phyloP scores from a whole-genome alignment of 1,140 invertebrate genomes.

The Drosophila nasuta region DNA sequence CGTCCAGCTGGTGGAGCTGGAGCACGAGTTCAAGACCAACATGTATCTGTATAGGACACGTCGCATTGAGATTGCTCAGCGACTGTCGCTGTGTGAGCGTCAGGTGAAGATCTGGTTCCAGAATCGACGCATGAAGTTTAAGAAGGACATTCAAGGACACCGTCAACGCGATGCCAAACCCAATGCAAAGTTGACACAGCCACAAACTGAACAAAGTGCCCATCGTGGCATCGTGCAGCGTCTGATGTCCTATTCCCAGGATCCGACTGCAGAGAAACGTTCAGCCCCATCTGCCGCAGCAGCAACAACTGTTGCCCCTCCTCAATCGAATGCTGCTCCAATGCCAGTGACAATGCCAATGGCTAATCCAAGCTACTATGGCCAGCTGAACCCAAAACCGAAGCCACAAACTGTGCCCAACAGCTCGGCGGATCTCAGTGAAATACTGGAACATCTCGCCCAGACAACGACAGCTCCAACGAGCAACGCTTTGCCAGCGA shows the following conservation, averaged over 20 bases:
- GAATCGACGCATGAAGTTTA: conserved; percentile 82
- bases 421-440: conserved; percentile 59
- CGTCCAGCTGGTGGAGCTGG: conserved; percentile 90
- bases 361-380: conserved; percentile 18
- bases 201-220: conserved; percentile 68
- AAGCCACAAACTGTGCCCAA: neutral
- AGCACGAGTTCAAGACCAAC: conserved; percentile 86
- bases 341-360: conserved; percentile 2
- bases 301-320: neutral
- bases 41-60: conserved; percentile 92
- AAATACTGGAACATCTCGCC: conserved; percentile 75
- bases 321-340: conserved; percentile 4
- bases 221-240: conserved; percentile 78
- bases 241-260: conserved; percentile 80
- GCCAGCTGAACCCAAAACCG: conserved; percentile 23
- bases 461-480: conserved; percentile 49
- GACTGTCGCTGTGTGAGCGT: conserved; percentile 90
- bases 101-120: conserved; percentile 96
- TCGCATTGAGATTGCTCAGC: conserved; percentile 92
- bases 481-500: conserved; percentile 10
- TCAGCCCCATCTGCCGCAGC: neutral
- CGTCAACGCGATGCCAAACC: conserved; percentile 49
- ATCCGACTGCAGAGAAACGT: conserved; percentile 60
- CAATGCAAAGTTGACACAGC: conserved; percentile 59
- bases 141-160: conserved; percentile 74